Conservation (phyloP, 2,888 invertebrate species). For the Erannis defoliaria region DNA sequence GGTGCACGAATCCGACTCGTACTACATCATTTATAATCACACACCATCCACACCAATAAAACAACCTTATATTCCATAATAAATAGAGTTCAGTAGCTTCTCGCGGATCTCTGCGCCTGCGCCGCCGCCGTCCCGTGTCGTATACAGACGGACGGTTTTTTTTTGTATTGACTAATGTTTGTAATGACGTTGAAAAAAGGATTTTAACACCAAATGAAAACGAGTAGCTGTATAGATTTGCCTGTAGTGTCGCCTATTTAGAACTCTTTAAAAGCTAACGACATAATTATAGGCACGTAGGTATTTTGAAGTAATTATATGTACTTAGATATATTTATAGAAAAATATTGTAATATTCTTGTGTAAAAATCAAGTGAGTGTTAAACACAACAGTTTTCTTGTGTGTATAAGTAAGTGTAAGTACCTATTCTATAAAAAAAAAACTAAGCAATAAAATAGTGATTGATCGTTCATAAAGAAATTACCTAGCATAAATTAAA, state of each 20-base stretch:
- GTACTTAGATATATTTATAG: neutral
- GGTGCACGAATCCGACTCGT: too few species aligned
- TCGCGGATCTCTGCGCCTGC: too few species aligned
- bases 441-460: conserved; percentile 34
- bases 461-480: conserved; percentile 16
- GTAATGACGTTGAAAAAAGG: conserved; percentile 53
- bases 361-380: neutral
- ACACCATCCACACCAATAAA: too few species aligned
- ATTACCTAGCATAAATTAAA: conserved; percentile 10
- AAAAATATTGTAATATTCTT: neutral
- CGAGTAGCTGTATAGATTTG: conserved; percentile 53
- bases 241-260: conserved; percentile 12
- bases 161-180: conserved; percentile 20
- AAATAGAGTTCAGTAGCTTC: too few species aligned
- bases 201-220: conserved; percentile 66
- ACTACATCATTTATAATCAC: too few species aligned
- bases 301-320: neutral
- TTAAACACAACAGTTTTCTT: neutral
- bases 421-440: neutral
- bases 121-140: too few species aligned
- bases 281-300: neutral
- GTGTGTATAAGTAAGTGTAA: neutral
- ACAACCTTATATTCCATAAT: too few species aligned
- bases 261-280: neutral
- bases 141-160: too few species aligned